Conservation (phyloP, 2,113 vertebrate species). For the Cryptotis parvus region DNA sequence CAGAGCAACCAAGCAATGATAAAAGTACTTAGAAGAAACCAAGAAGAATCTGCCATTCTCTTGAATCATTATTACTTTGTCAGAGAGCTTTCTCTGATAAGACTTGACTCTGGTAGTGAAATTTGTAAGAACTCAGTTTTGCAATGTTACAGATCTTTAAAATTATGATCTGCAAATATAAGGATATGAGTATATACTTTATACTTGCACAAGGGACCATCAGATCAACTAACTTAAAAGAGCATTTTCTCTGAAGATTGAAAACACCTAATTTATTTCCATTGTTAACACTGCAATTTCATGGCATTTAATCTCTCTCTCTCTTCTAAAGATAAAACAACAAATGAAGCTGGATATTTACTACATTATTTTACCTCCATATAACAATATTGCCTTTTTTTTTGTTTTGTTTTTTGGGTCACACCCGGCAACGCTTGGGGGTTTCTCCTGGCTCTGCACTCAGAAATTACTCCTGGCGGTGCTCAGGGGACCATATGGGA, state of each 20-base stretch:
- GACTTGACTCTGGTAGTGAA: neutral
- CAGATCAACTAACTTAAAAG: too few relatives aligned
- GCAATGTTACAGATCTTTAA: neutral
- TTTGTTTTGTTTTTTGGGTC: too few relatives aligned
- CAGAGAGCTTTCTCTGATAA: neutral
- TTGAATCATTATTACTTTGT: neutral
- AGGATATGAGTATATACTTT: neutral
- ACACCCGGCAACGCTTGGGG: too few relatives aligned
- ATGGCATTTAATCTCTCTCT: neutral
- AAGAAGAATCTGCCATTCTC: neutral
- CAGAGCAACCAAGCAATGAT: neutral
- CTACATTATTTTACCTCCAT: too few relatives aligned
- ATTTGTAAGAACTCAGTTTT: neutral
- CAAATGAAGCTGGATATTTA: too few relatives aligned
- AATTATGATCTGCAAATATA: neutral
- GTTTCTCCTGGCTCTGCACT: too few relatives aligned
- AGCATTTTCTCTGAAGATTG: neutral
- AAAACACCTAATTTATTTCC: neutral
- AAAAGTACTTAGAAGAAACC: neutral
- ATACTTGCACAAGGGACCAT: neutral
- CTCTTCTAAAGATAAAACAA: too few relatives aligned
- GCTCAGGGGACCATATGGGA: too few relatives aligned
- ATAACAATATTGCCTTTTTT: too few relatives aligned
- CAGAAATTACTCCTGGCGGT: too few relatives aligned
- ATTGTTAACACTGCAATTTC: neutral